These are phyloP conservation scores for Zosterops pallidus DNA, from an alignment of 2,113 vertebrate genomes.

Conservation along the genomic window DNA sequence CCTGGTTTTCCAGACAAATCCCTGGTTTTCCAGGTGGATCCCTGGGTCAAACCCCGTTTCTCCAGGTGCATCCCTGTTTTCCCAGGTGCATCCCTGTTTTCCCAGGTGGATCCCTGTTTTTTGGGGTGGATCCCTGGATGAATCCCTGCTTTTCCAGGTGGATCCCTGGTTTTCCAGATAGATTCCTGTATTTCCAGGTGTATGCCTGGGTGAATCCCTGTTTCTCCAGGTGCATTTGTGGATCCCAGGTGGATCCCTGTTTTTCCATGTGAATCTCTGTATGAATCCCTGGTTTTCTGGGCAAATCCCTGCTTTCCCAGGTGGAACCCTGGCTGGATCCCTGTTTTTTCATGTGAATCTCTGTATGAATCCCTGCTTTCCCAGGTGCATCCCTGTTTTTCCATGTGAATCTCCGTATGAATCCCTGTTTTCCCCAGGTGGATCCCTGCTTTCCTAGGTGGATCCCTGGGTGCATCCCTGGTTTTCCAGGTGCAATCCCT, in stretches of 20 bases:
- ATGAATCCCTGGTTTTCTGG: too few species aligned
- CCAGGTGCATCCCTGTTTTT: too few species aligned
- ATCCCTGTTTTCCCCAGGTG: too few species aligned
- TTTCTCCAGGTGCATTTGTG: too few species aligned
- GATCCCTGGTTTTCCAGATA: background rate
- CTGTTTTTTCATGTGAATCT: too few species aligned
- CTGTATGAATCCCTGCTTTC: too few species aligned
- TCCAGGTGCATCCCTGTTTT: too few species aligned
- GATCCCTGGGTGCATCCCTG: too few species aligned
- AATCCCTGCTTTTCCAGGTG: background rate
- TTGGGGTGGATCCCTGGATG: background rate
- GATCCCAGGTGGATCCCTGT: background rate
- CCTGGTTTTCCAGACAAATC: background rate
- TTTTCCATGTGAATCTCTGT: background rate
- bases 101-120: background rate
- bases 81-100: background rate
- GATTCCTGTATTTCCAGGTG: background rate
- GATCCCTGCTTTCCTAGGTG: too few species aligned
- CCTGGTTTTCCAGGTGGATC: background rate
- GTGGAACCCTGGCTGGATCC: background rate
- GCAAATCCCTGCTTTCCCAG: too few species aligned
- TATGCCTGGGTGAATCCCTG: background rate
- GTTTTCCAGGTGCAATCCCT: too few species aligned
- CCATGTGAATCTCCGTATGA: too few species aligned
- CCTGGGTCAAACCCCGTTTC: background rate